A percentile compares a stretch with the other conserved stretches of the same genome.
Evolutionary conservation across 2,888 invertebrate species (phyloP).

Genomic region (Apodemia duryi): DNA sequence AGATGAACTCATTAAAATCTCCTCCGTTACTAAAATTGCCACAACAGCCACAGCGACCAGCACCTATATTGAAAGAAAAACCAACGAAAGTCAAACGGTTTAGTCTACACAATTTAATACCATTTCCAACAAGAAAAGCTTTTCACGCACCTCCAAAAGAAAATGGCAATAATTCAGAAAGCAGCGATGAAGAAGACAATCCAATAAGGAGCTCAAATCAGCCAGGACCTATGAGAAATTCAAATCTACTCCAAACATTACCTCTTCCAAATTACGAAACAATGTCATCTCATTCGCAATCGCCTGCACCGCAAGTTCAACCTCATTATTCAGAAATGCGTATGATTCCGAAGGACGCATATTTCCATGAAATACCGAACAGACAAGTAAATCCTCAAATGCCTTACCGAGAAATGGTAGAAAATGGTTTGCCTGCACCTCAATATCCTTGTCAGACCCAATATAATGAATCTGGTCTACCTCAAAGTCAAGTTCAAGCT

Average conservation of each 20-base stretch:
- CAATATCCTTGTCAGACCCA: slow-evolving; percentile 48
- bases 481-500: slow-evolving; percentile 49
- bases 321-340: slow-evolving; percentile 46
- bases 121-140: slow-evolving; percentile 72
- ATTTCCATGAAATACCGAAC: slow-evolving; percentile 80
- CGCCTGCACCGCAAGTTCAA: slow-evolving; percentile 53
- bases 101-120: slow-evolving; percentile 72
- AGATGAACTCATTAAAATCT: slow-evolving; percentile 44
- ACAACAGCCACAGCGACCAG: slow-evolving; percentile 68
- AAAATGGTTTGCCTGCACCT: slow-evolving; percentile 48
- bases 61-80: slow-evolving; percentile 68
- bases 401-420: slow-evolving; percentile 47
- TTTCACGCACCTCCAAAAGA: slow-evolving; percentile 69
- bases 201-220: slow-evolving; percentile 66
- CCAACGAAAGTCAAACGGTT: slow-evolving; percentile 71
- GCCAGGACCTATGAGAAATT: slow-evolving; percentile 77
- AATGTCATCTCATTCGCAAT: slow-evolving; percentile 62
- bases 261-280: slow-evolving; percentile 80
- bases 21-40: slow-evolving; percentile 57
- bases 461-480: slow-evolving; percentile 55
- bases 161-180: slow-evolving; percentile 76
- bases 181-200: slow-evolving; percentile 78
- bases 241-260: slow-evolving; percentile 71
- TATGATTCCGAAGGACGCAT: slow-evolving; percentile 80
- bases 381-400: slow-evolving; percentile 55